Evolutionary conservation across 1,140 invertebrate species (phyloP).

Genomic region (Pissodes strobi): DNA sequence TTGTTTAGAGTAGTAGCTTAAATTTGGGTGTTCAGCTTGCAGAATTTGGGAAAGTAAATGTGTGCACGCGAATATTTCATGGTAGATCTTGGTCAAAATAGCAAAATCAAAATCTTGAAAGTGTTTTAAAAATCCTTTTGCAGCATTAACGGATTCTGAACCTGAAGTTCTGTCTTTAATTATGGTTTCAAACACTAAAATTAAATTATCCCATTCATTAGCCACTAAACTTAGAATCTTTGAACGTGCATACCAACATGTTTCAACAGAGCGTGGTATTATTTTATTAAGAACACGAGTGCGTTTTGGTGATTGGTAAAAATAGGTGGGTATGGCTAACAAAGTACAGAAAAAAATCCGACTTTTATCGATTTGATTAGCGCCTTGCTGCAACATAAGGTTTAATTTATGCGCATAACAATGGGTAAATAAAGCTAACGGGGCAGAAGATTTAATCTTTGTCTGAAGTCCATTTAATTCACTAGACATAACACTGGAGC

Average conservation of each 20-base stretch:
- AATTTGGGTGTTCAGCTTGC: neutral
- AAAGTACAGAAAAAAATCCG: slow-evolving; percentile 17
- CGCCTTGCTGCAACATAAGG: slow-evolving; percentile 3
- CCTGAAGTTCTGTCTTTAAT: neutral
- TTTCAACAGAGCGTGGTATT: slow-evolving; percentile 5
- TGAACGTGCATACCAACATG: slow-evolving; percentile 15
- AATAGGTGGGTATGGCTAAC: slow-evolving; percentile 21
- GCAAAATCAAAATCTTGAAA: slow-evolving; percentile 1
- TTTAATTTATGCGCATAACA: slow-evolving; percentile 16
- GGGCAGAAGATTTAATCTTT: slow-evolving; percentile 9
- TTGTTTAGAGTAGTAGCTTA: neutral
- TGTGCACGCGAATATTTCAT: neutral
- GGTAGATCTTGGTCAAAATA: no score
- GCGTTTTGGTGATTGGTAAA: slow-evolving; percentile 22
- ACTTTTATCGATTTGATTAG: slow-evolving; percentile 4
- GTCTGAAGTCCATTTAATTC: slow-evolving; percentile 16
- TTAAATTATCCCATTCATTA: slow-evolving; percentile 7
- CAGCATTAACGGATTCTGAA: neutral
- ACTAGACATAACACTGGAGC: slow-evolving; percentile 7
- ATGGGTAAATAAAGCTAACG: slow-evolving; percentile 9
- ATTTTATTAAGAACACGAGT: slow-evolving; percentile 8
- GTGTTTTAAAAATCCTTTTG: slow-evolving; percentile 3
- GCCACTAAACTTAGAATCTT: slow-evolving; percentile 11
- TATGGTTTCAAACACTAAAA: slow-evolving; percentile 15
- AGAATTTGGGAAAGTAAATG: neutral